A percentile compares a stretch with the other conserved stretches of the same genome.
phyloP scores from a whole-genome alignment of 2,797 vertebrate species.

The Benthosema pterotum region DNA sequence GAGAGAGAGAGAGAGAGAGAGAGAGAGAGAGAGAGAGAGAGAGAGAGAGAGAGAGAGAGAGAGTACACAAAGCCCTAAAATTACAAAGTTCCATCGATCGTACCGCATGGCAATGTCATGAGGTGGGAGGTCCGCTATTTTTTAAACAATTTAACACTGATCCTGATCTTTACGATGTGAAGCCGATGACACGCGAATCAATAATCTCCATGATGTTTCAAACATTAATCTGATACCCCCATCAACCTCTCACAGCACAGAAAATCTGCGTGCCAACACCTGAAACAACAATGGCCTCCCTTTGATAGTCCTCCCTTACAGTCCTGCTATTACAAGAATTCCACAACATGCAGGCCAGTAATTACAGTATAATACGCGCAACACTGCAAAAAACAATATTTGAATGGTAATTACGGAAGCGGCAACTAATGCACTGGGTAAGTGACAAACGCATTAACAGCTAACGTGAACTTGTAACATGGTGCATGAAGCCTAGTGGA shows the following conservation, averaged over 20 bases:
- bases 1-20: too few species aligned
- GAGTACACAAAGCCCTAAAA: too few species aligned
- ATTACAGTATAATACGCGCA: constrained; percentile 37
- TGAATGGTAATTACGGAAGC: constrained; percentile 39
- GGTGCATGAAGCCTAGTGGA: constrained; percentile 21
- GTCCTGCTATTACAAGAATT: constrained; percentile 55
- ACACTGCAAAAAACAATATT: constrained; percentile 60
- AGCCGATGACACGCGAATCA: constrained; percentile 21
- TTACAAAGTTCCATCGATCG: too few species aligned
- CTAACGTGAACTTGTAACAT: constrained; percentile 31
- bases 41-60: too few species aligned
- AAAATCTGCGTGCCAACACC: constrained; percentile 56
- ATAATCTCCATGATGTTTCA: constrained; percentile 47
- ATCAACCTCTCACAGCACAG: not conserved
- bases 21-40: too few species aligned
- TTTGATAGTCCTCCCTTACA: constrained; percentile 49
- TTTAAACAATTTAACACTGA: too few species aligned
- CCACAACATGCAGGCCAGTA: constrained; percentile 52
- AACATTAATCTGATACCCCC: constrained; percentile 63
- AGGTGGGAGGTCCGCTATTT: too few species aligned
- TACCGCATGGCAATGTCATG: too few species aligned
- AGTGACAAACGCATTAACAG: constrained; percentile 37
- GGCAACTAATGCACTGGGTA: constrained; percentile 26
- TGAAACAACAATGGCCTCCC: constrained; percentile 72
- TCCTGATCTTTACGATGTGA: not conserved